Evolutionary conservation across 2,888 invertebrate species (phyloP), one percentile per base, ranked within the genome.

Genomic region (Drosophila lutescens): DNA sequence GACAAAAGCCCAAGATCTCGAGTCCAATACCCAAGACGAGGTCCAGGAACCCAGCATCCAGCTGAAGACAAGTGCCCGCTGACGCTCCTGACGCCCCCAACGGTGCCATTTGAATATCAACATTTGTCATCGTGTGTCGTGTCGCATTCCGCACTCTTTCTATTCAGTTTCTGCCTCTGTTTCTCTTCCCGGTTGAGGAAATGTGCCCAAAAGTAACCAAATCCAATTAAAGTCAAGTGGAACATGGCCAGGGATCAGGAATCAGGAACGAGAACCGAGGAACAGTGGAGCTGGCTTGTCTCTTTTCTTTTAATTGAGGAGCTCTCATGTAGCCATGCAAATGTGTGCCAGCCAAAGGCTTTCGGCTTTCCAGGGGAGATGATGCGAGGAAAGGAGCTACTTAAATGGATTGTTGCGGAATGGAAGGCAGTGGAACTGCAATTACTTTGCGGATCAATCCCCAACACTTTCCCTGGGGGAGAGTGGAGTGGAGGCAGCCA

Each of bases 111-210:
- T 85, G 88, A 85, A 88, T 85, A 85, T 88, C 85, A 86, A 88
- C 85, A 85, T 85, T 85, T 86, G 85, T 88, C 85, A 88, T 85
- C 85, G 84, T 86, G 84, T 88, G 88, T 86, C 88, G 84, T 88
- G 84, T 70, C 58, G 80, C 83, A 88, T 88, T 78, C 83, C 86
- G 76, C 80, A 66, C 71, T 49, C 68, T 60, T 72, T 77, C 85
- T 73, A 26, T 15, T 46, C 23, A 6, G 46, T 46, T 46, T 26
- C 44, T 26, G 23, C 8, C 23, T 23, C 23, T 41, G 40, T 15
- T 68, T 75, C 81, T 73, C 72, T 51, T 56, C 40, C 54, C 57
- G 58, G 58, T 65, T 58, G 83, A 34, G 34, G 68, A 87, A 84
- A 85, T 79, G 86, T 88, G 83, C 69, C 80, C 80, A 88, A 88